phyloP scores from a whole-genome alignment of 2,888 invertebrate species.

The Trichogramma dendrolimi region DNA sequence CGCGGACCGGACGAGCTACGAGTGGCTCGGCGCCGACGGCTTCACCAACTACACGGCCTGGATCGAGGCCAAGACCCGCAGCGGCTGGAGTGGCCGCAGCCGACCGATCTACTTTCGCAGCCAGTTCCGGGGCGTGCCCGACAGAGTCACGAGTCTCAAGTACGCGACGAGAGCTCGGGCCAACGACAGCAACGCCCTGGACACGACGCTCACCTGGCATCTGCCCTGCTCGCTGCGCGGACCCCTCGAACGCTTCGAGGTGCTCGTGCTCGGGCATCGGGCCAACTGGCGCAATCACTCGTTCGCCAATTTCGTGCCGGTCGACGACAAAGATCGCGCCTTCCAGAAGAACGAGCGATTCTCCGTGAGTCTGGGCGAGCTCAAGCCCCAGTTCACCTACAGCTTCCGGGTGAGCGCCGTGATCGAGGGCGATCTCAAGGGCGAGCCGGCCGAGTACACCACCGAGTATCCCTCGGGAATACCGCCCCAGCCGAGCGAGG shows the following conservation, averaged over 20 bases:
- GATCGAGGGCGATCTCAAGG: conserved; percentile 19
- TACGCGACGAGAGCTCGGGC: background rate
- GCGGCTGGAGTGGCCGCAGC: conserved; percentile 36
- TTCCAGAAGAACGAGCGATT: conserved; percentile 31
- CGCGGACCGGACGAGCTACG: conserved; percentile 15
- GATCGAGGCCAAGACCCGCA: conserved; percentile 39
- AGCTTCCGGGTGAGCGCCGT: conserved; percentile 35
- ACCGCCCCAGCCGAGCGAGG: conserved; percentile 37
- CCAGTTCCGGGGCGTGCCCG: conserved; percentile 30
- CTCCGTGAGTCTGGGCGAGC: conserved; percentile 29
- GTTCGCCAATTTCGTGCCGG: background rate
- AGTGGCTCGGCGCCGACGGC: conserved; percentile 30
- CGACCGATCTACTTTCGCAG: conserved; percentile 14
- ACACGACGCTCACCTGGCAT: conserved; percentile 39
- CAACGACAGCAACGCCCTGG: conserved; percentile 33
- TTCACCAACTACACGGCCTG: conserved; percentile 35
- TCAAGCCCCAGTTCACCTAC: conserved; percentile 41
- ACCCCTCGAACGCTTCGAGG: conserved; percentile 35
- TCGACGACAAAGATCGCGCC: background rate
- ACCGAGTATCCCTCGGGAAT: conserved; percentile 42
- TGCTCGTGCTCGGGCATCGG: conserved; percentile 36
- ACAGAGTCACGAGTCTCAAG: conserved; percentile 34
- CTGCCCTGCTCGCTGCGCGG: conserved; percentile 41
- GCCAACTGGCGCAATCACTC: conserved; percentile 20
- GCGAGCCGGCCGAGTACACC: conserved; percentile 19